Evolutionary conservation across 2,888 invertebrate genomes (phyloP), one percentile per base, ranked within the genome.

Genomic region (Dryobotodes eremita): DNA sequence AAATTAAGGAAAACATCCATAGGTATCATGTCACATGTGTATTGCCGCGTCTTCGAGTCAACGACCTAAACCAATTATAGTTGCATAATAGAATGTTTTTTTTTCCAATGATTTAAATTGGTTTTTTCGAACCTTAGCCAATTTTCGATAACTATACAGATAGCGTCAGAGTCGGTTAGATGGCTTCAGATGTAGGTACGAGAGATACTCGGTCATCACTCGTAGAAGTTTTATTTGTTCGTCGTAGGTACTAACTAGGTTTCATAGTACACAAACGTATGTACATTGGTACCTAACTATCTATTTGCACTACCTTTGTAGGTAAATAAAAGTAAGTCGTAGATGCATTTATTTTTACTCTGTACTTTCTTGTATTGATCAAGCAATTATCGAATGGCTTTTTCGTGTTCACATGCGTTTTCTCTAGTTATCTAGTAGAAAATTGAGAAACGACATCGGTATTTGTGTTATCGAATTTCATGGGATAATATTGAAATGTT

Each of bases 61-160:
- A 91, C 92, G 94, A 95, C 96, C 95, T 89, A 88, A 95, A 92
- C 94, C 95, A 95, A 95, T 96, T 95, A 95, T 92, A 83, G 92
- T 94, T 95, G 93, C 94, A 94, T 95, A 95, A 96, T 95, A 90
- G 93, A 90, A 91, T 84, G 90, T 90, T 91, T 93, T 93, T 94
- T 93, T 92, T 91, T 89, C 85, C 85, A 86, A 87, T 88, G 88
- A 91, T 90, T 92, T 92, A 92, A 94, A 95, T 95, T 93, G 91
- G 88, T 93, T 96, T 95, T 94, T 94, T 91, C 86, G 87, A 88
- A 85, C 89, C 90, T 92, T 91, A 92, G 89, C 91, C 93, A 94
- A 94, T 93, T 94, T 93, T 91, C 92, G 92, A 94, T 94, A 89
- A 86, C 89, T 90, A 90, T 89, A 90, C 87, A 83, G 93, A 93